phyloP scores from a whole-genome alignment of 2,113 vertebrate genomes.

The Nipponia nippon region DNA sequence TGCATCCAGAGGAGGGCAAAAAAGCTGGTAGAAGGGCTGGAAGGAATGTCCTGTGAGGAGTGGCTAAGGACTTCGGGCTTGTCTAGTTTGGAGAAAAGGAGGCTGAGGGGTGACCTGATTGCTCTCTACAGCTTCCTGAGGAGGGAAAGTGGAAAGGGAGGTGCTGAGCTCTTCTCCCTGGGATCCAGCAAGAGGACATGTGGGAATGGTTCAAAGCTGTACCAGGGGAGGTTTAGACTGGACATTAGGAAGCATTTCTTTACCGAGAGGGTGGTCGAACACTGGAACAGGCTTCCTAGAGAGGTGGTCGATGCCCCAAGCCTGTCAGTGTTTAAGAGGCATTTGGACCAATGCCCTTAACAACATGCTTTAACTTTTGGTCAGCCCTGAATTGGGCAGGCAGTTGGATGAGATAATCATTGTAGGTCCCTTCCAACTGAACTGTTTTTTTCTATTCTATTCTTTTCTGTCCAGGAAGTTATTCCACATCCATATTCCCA shows the following conservation, averaged over 20 bases:
- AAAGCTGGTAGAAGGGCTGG: no score
- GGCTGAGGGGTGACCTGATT: no score
- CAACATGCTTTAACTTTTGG: neutral
- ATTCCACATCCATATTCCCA: neutral
- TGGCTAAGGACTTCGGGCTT: no score
- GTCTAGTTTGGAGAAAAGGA: no score
- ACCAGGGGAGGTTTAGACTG: neutral
- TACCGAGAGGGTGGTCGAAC: neutral
- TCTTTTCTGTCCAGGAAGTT: neutral
- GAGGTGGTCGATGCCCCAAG: fast-evolving
- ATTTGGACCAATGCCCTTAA: neutral
- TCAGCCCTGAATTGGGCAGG: neutral
- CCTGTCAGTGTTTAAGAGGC: neutral
- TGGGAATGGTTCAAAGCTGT: neutral
- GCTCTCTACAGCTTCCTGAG: no score
- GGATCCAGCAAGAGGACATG: fast-evolving
- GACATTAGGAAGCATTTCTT: neutral
- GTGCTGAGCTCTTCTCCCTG: neutral
- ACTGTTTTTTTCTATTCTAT: neutral
- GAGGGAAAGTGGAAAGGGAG: no score
- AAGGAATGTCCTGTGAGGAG: no score
- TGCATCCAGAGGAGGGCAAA: no score
- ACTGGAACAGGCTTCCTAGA: neutral
- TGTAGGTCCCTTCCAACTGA: neutral
- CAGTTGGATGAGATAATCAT: fast-evolving